Percentiles rank a stretch among this genome's conserved stretches.
phyloP scores from a whole-genome alignment of 1,140 invertebrate species.

The Bombus sibiricus region DNA sequence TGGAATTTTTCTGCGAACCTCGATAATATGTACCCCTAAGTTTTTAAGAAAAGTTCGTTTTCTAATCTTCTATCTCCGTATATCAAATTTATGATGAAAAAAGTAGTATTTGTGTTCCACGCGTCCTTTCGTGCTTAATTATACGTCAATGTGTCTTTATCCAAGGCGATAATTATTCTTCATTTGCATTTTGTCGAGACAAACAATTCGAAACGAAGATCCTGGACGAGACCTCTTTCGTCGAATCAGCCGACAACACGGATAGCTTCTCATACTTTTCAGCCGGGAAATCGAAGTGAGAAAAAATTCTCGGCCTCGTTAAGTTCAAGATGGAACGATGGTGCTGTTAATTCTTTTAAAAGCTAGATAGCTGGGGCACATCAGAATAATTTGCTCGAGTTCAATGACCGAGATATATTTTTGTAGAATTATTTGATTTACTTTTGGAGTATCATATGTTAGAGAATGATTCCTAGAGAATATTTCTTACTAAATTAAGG shows the following conservation, averaged over 20 bases:
- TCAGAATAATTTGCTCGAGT: neutral
- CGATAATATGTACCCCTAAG: too few species aligned
- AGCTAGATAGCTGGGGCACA: too few species aligned
- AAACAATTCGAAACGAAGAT: conserved; percentile 16
- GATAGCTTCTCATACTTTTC: neutral
- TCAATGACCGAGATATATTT: neutral
- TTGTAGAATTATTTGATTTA: neutral
- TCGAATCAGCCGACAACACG: neutral
- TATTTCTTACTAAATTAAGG: too few species aligned
- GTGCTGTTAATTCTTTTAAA: neutral
- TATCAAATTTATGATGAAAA: too few species aligned
- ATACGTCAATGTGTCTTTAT: neutral
- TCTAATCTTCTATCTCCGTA: too few species aligned
- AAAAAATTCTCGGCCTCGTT: neutral
- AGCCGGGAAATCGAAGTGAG: neutral
- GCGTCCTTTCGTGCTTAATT: too few species aligned
- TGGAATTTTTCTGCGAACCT: too few species aligned
- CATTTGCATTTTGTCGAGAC: neutral
- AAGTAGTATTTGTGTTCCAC: too few species aligned
- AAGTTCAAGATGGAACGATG: neutral
- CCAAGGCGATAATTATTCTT: neutral
- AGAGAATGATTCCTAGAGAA: neutral
- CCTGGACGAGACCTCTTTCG: neutral
- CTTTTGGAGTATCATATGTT: neutral
- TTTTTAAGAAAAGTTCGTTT: too few species aligned